Conservation (phyloP, 2,888 invertebrate species). For the Molorchus minor region DNA sequence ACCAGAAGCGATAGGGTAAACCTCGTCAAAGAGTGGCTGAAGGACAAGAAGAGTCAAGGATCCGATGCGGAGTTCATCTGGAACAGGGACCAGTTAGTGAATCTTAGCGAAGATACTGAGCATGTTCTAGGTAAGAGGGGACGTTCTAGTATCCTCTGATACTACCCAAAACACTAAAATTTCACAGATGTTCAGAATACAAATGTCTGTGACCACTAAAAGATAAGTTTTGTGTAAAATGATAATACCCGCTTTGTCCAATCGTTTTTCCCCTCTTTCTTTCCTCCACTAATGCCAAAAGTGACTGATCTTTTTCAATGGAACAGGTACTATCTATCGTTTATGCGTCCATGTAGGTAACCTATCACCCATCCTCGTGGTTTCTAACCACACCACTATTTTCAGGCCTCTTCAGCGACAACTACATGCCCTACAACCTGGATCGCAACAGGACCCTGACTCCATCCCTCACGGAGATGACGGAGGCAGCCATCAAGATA, state of each 20-base stretch:
- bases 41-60: constrained; percentile 58
- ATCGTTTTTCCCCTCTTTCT: no score
- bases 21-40: constrained; percentile 74
- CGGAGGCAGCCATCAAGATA: constrained; percentile 76
- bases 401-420: constrained; percentile 51
- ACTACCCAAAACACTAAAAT: no score
- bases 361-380: background rate
- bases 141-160: background rate
- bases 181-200: no score
- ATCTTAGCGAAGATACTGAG: constrained; percentile 38
- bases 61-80: constrained; percentile 65
- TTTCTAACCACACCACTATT: background rate
- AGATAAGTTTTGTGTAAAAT: no score
- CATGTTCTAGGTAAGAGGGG: constrained; percentile 41
- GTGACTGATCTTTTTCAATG: no score
- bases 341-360: no score
- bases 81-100: constrained; percentile 67
- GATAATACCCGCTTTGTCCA: no score
- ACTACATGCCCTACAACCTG: constrained; percentile 68
- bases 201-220: no score
- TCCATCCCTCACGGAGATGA: constrained; percentile 85
- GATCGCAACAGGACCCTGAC: constrained; percentile 68
- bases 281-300: no score
- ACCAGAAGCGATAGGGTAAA: constrained; percentile 72
- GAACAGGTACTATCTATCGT: no score